Evolutionary conservation across 2,797 vertebrate genomes (phyloP).

Genomic region (Acridotheres tristis): DNA sequence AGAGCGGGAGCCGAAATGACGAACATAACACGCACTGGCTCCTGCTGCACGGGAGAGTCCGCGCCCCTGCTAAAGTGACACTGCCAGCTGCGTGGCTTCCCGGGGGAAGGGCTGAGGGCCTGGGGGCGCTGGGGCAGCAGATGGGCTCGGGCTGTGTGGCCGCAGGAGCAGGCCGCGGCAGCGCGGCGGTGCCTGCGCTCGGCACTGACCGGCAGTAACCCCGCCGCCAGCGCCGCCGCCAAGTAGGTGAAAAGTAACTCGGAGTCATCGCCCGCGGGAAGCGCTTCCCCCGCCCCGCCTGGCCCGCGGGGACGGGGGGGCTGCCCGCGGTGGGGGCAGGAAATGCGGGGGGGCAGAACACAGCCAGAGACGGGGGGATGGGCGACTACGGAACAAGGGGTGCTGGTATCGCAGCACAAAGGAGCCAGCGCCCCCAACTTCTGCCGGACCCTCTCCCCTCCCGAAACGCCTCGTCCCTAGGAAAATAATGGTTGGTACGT

Average conservation of each 20-base stretch:
- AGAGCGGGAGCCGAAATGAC: rapidly evolving
- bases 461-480: neutral
- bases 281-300: neutral
- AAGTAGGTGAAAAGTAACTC: constrained; percentile 77
- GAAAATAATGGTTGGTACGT: neutral
- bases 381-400: neutral
- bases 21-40: rapidly evolving
- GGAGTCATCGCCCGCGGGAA: constrained; percentile 30
- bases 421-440: neutral
- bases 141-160: neutral
- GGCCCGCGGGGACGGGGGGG: neutral
- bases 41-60: rapidly evolving
- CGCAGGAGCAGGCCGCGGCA: neutral
- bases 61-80: rapidly evolving
- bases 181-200: neutral
- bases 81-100: neutral
- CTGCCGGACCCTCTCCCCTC: neutral
- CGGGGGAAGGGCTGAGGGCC: too few relatives aligned
- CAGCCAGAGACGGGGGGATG: neutral
- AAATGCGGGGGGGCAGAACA: neutral
- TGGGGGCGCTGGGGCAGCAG: neutral
- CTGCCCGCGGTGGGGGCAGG: neutral
- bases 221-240: neutral
- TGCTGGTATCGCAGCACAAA: neutral
- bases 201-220: constrained; percentile 74